A percentile compares a stretch with the other conserved stretches of the same genome.
Evolutionary conservation across 2,113 vertebrate genomes (phyloP).

Genomic region (Dipodomys spectabilis): DNA sequence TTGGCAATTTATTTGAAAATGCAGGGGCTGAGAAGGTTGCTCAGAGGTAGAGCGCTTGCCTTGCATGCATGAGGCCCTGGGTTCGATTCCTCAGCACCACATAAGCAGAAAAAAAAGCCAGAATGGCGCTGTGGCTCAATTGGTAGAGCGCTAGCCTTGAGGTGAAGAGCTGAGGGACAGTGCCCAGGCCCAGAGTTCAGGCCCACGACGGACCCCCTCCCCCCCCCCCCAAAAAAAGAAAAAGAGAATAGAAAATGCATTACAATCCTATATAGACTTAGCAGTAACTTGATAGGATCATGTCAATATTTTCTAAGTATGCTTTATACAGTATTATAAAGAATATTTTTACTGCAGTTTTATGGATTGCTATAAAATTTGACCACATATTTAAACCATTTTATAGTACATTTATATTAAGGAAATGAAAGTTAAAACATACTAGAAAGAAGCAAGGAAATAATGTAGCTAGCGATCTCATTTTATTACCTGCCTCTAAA

Average conservation of each 20-base stretch:
- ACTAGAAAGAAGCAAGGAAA: constrained; percentile 12
- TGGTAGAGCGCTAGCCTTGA: too few relatives aligned
- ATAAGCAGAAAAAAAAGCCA: too few relatives aligned
- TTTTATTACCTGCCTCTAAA: not conserved
- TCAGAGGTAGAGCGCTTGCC: too few relatives aligned
- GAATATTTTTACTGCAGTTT: constrained; percentile 13
- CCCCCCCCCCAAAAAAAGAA: too few relatives aligned
- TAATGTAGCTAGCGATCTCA: not conserved
- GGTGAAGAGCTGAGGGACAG: too few relatives aligned
- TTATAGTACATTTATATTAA: constrained; percentile 52
- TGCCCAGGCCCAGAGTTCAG: too few relatives aligned
- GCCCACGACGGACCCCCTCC: too few relatives aligned
- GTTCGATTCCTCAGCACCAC: too few relatives aligned
- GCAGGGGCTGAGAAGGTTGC: too few relatives aligned
- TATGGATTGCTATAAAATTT: constrained; percentile 52
- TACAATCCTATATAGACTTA: not conserved
- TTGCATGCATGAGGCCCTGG: too few relatives aligned
- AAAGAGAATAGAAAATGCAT: not conserved
- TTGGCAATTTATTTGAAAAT: constrained; percentile 16
- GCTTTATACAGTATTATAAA: not conserved
- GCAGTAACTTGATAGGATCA: constrained; percentile 11
- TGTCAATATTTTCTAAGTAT: not conserved
- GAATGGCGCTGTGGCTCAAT: too few relatives aligned
- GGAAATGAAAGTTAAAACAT: not conserved
- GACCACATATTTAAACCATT: constrained; percentile 30